Conservation (phyloP, 2,113 vertebrate genomes). For the Strix aluco region DNA sequence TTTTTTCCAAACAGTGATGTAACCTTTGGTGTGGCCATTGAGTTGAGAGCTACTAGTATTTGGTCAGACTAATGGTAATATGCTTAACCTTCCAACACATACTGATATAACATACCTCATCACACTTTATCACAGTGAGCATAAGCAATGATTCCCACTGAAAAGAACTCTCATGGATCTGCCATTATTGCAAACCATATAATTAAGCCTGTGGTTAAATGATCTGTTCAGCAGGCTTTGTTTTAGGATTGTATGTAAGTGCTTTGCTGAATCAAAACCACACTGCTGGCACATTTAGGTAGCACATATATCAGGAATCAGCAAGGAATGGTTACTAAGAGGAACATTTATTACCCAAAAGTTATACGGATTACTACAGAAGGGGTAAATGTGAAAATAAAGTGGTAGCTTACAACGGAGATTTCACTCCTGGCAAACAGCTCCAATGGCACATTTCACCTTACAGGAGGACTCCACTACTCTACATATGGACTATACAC, state of each 20-base stretch:
- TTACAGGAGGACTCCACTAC: neutral
- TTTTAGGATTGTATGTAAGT: neutral
- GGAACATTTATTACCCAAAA: neutral
- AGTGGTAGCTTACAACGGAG: neutral
- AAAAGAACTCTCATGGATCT: neutral
- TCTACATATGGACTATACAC: rapidly evolving
- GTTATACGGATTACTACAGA: neutral
- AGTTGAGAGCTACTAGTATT: neutral
- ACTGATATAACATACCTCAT: neutral
- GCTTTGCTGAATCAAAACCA: neutral
- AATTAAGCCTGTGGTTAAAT: neutral
- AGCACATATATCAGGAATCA: neutral
- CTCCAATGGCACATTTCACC: neutral
- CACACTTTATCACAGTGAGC: neutral
- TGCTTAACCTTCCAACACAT: neutral
- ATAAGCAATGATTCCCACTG: neutral
- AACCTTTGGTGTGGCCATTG: neutral
- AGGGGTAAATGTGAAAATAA: neutral
- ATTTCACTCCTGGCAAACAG: neutral
- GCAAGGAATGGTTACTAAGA: neutral
- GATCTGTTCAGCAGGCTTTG: neutral
- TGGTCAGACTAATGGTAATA: neutral
- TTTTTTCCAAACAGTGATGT: neutral
- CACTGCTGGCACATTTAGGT: neutral
- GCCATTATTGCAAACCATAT: neutral